Evolutionary conservation across 2,113 vertebrate species (phyloP).

Genomic region (Butorides virescens): DNA sequence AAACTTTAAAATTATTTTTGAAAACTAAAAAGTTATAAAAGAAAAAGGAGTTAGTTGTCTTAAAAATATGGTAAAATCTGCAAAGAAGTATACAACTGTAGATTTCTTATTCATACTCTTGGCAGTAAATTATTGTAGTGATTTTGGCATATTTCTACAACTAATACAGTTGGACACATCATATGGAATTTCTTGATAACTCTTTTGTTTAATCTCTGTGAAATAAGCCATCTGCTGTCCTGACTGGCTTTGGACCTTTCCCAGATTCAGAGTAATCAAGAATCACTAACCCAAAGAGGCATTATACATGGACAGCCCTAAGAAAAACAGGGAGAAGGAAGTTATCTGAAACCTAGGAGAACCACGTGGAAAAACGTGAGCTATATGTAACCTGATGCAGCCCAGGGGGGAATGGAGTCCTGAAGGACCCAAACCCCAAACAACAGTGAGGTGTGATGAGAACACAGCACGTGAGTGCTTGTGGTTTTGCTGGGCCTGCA

Average conservation of each 20-base stretch:
- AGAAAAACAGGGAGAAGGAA: background rate
- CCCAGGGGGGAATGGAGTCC: background rate
- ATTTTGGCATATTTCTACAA: background rate
- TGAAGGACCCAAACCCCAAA: background rate
- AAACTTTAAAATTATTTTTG: background rate
- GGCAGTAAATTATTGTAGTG: background rate
- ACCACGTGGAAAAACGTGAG: background rate
- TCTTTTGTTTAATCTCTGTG: background rate
- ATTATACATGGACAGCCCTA: background rate
- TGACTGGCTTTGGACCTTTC: background rate
- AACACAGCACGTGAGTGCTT: background rate
- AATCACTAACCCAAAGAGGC: background rate
- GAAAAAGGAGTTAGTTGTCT: background rate
- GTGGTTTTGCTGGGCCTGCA: background rate
- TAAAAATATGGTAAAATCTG: background rate
- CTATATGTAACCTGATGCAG: background rate
- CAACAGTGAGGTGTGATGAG: background rate
- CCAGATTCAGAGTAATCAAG: background rate
- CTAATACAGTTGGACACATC: background rate
- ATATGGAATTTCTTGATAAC: background rate
- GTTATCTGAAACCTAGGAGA: background rate
- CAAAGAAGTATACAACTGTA: background rate
- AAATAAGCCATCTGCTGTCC: background rate
- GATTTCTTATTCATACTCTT: background rate
- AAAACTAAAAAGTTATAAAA: background rate